A percentile compares a stretch with the other conserved stretches of the same genome.
These are phyloP conservation scores for Protonemura montana DNA, from an alignment of 2,888 invertebrate species.

Conservation along the genomic window DNA sequence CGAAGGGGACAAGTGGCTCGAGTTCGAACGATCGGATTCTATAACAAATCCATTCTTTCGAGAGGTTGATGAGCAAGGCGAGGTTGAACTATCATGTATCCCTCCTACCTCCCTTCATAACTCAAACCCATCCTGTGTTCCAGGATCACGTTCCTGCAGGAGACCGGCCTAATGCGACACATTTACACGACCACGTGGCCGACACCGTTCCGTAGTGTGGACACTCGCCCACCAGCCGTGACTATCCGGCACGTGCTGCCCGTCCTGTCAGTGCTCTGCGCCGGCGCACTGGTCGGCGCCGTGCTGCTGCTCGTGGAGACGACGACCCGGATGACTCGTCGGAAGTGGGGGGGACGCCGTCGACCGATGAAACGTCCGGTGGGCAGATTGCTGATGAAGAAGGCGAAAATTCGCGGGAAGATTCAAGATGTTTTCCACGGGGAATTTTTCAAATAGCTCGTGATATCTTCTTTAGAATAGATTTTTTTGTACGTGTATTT, in stretches of 20 bases:
- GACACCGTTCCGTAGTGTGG: not conserved
- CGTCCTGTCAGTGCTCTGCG: not conserved
- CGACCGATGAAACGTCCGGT: not conserved
- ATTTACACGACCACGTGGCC: not conserved
- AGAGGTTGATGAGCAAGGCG: too few species aligned
- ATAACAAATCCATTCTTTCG: too few species aligned
- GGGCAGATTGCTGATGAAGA: not conserved
- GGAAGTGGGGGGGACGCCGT: not conserved
- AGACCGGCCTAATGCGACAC: not conserved
- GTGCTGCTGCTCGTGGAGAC: not conserved
- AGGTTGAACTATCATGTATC: not conserved
- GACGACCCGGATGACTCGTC: not conserved
- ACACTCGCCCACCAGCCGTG: not conserved
- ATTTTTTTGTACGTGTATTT: too few species aligned
- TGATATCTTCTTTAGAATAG: too few species aligned
- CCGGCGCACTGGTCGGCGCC: not conserved
- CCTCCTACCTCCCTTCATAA: too few species aligned
- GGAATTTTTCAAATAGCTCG: too few species aligned
- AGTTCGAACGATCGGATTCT: too few species aligned
- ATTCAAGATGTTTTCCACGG: not conserved
- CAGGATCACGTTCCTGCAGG: not conserved
- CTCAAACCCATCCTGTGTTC: too few species aligned
- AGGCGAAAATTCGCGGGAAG: not conserved
- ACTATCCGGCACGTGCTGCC: not conserved
- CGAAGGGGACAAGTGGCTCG: too few species aligned